Base-by-base conservation (phyloP, 2,888 invertebrate species). In the Drosophila neotestacea region DNA sequence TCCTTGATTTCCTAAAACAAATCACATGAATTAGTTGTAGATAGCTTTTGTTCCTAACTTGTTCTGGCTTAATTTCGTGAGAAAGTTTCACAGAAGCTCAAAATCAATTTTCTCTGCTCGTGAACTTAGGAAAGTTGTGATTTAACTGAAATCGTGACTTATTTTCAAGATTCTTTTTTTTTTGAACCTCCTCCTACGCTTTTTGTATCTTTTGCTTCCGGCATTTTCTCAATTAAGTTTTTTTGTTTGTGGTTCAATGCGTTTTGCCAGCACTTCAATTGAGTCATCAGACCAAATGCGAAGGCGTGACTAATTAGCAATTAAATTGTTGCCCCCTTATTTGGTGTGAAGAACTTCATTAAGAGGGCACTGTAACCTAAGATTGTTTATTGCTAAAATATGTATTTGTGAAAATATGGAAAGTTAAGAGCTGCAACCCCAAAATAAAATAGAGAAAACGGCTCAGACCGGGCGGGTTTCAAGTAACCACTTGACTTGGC, bases 231-330 rank as follows among this genome's bases (percentile, higher is more conserved):
- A 71, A 71, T 76, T 75, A 71, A 60, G 52, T 74, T 78, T 71
- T 71, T 16, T 71, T 42, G 36, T 56, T 60, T 66, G 60, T 56
- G 77, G 61, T 74, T 77, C 67, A 72, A 72, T 76, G 76, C 68
- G 64, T 72, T 79, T 30, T 44, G 36, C 64, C 38, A 28, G 55
- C 65, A 73, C 62, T 47, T 6, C 59, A 75, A 84, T 87, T 87
- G 75, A 84, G 82, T 77, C 85, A 81, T 81, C 69, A 64, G 13
- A 39, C 10, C 6, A 22, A 42, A 42, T 48, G 51, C 44, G 70
- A 58, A 71, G 85, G 87, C 84, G 84, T 87, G 79, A 85, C 87
- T 81, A 85, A 84, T 84, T 85, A 81, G 70, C 75, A 84, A 84
- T 84, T 87, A 85, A 87, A 84, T 56, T 34, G 52, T 54, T 69